phyloP scores from a whole-genome alignment of 2,797 vertebrate genomes.

The Schizopygopsis pylzovi region DNA sequence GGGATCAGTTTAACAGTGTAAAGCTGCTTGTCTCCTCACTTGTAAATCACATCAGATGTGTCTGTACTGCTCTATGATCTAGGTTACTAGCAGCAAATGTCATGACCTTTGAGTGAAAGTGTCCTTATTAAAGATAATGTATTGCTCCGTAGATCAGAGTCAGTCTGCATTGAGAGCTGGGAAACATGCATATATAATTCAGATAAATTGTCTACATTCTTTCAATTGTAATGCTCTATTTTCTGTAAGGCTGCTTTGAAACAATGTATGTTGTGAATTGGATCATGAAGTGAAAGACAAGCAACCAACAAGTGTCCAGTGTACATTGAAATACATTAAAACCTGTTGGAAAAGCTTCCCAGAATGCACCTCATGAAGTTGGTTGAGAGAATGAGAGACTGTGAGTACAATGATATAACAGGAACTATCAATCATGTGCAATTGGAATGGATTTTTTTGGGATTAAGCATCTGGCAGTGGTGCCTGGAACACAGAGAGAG shows the following conservation, averaged over 20 bases:
- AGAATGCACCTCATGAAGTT: conserved; percentile 9
- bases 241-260: neutral
- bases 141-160: conserved; percentile 38
- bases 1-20: conserved; percentile 26
- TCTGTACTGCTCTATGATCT: conserved; percentile 12
- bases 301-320: neutral
- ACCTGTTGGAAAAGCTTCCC: neutral
- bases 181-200: neutral
- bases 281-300: neutral
- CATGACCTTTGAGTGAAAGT: conserved; percentile 53
- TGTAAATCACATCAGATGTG: conserved; percentile 22
- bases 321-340: neutral
- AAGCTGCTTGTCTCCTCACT: conserved; percentile 18
- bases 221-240: neutral
- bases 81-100: neutral
- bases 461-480: conserved; percentile 66
- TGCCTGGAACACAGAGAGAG: conserved; percentile 65
- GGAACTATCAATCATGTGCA: neutral
- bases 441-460: conserved; percentile 48
- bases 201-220: neutral
- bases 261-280: conserved; percentile 1
- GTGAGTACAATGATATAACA: conserved; percentile 3
- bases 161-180: conserved; percentile 27
- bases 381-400: neutral
- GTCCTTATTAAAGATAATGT: conserved; percentile 57